These are phyloP conservation scores for Cataglyphis altisquamis DNA, from an alignment of 2,888 invertebrate genomes.

Conservation along the genomic window DNA sequence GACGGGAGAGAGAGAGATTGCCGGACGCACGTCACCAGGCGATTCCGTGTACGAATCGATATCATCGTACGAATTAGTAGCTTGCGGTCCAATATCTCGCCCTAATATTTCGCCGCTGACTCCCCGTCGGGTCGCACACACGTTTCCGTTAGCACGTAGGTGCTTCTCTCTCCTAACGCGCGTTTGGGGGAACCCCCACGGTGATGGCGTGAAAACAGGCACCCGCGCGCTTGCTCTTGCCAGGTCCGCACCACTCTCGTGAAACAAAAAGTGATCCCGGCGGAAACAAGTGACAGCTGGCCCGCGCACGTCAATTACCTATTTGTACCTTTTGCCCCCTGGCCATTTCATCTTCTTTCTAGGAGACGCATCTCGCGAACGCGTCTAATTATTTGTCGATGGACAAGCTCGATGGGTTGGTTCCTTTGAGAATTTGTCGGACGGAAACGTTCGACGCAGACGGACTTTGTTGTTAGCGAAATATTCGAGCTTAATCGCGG, in stretches of 20 bases:
- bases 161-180: constrained; percentile 13
- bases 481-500: constrained; percentile 8
- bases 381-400: constrained; percentile 72
- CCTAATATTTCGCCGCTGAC: constrained; percentile 78
- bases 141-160: constrained; percentile 62
- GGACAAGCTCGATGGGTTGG: constrained; percentile 7
- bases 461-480: constrained; percentile 15
- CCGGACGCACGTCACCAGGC: constrained; percentile 74
- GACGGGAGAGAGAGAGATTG: constrained; percentile 70
- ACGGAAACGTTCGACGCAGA: constrained; percentile 24
- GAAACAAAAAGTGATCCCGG: constrained; percentile 78
- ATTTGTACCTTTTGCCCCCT: constrained; percentile 69
- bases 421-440: constrained; percentile 34
- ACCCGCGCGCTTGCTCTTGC: constrained; percentile 60
- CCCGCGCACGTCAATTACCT: constrained; percentile 80
- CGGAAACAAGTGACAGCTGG: constrained; percentile 84
- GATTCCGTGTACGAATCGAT: constrained; percentile 80
- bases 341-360: constrained; percentile 41
- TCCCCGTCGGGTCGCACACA: constrained; percentile 55
- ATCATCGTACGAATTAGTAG: constrained; percentile 82
- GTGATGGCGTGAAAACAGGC: constrained; percentile 82
- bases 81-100: constrained; percentile 82
- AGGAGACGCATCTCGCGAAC: constrained; percentile 55
- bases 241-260: constrained; percentile 31
- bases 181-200: constrained; percentile 77